Base-by-base conservation (phyloP, 2,888 invertebrate species). In the Drosophila conformis region DNA sequence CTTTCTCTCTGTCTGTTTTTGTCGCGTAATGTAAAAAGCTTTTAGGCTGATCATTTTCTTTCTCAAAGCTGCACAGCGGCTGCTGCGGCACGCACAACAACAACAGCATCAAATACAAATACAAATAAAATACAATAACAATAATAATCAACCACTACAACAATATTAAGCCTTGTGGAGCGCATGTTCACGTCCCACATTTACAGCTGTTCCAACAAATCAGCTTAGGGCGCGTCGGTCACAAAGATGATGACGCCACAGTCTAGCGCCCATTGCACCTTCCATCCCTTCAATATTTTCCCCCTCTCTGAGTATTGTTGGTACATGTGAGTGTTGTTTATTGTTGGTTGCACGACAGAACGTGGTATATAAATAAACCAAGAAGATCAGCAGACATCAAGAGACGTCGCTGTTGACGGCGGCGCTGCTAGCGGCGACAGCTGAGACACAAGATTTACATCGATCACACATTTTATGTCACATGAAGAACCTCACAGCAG, bases 401-500 rank as follows among this genome's bases (percentile, higher is more conserved):
- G 42, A 57, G 63, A 75, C 72, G 54, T 57, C 59, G 35, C 31
- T 58, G 60, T 51, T 31, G 51, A 18, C 49, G 48, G 35, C 18
- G 49, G 8, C 29, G 69, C 48, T 51, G 52, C 48, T 40, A 58
- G 36, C 67, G 56, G 67, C 83, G 84, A 81, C 89, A 87, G 84
- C 89, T 89, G 87, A 89, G 72, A 36, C 87, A 70, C 80, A 69
- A 77, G 77, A 83, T 86, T 87, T 83, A 89, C 89, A 87, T 90
- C 87, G 82, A 90, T 90, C 89, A 89, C 90, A 88, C 84, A 89
- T 86, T 89, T 90, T 88, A 90, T 90, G 89, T 87, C 90, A 90
- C 90, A 87, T 87, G 82, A 79, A 89, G 69, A 80, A 51, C 36
- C 65, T 48, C 46, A 59, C 3, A 36, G 51, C 15, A 48, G 48